Evolutionary conservation across 2,888 invertebrate species (phyloP).

Genomic region (Drosophila incognita): DNA sequence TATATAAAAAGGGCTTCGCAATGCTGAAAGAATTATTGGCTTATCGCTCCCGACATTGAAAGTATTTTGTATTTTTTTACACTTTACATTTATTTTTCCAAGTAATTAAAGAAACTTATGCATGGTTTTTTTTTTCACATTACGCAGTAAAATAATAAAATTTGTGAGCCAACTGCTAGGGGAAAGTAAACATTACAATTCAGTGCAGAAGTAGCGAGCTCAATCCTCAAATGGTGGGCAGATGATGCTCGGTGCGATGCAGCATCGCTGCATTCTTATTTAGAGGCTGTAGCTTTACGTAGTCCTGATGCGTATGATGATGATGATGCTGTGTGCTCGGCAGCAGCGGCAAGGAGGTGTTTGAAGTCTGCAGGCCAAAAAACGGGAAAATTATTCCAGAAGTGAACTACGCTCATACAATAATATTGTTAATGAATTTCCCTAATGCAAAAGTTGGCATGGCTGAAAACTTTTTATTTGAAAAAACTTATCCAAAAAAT

Average conservation of each 20-base stretch:
- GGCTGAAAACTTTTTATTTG: not conserved
- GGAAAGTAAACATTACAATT: constrained; percentile 23
- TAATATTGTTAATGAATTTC: not conserved
- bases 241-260: constrained; percentile 84
- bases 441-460: too few species aligned
- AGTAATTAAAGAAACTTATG: constrained; percentile 40
- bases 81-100: constrained; percentile 57
- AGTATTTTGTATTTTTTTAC: constrained; percentile 32
- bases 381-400: not conserved
- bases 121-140: constrained; percentile 16
- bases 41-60: not conserved
- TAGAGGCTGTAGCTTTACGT: constrained; percentile 82
- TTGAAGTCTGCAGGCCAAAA: constrained; percentile 82
- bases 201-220: constrained; percentile 20
- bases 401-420: not conserved
- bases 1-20: too few species aligned
- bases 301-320: constrained; percentile 79
- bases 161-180: constrained; percentile 11
- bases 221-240: constrained; percentile 83
- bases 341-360: constrained; percentile 85
- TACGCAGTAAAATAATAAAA: constrained; percentile 13
- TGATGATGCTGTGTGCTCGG: constrained; percentile 82
- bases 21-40: not conserved
- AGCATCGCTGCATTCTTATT: constrained; percentile 81
- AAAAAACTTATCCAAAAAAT: not conserved